These are phyloP conservation scores for Anastrepha obliqua DNA, from an alignment of 1,140 invertebrate genomes.

Conservation along the genomic window DNA sequence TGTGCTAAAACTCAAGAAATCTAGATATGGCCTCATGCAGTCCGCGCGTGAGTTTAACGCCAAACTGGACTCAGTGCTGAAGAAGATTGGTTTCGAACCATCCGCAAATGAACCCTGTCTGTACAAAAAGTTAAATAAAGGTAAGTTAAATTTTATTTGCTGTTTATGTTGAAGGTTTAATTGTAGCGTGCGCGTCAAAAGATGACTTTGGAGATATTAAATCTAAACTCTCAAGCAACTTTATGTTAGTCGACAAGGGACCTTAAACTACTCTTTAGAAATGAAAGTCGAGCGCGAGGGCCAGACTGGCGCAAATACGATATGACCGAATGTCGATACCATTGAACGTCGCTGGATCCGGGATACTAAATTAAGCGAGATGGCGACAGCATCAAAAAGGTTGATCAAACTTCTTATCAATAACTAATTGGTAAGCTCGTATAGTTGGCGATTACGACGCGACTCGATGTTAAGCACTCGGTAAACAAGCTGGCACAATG, in stretches of 20 bases:
- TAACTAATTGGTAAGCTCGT: conserved; percentile 9
- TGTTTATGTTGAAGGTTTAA: conserved; percentile 56
- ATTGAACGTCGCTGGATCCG: background rate
- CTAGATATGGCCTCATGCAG: conserved; percentile 70
- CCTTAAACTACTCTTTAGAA: background rate
- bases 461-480: conserved; percentile 12
- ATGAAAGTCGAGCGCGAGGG: conserved; percentile 41
- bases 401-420: conserved; percentile 20
- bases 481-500: conserved; percentile 14
- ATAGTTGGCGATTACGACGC: conserved; percentile 42
- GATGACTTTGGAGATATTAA: conserved; percentile 50
- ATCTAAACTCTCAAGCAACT: background rate
- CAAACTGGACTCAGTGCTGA: conserved; percentile 58
- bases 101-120: conserved; percentile 63
- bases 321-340: conserved; percentile 23
- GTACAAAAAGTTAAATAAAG: conserved; percentile 59
- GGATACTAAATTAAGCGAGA: conserved; percentile 36
- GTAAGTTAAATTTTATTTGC: conserved; percentile 48
- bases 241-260: conserved; percentile 36
- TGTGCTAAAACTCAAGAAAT: conserved; percentile 65
- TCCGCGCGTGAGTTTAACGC: conserved; percentile 65
- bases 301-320: background rate
- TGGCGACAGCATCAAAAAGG: background rate
- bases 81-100: conserved; percentile 48
- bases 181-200: conserved; percentile 53